Base-by-base conservation (phyloP, 1,140 invertebrate genomes). In the Alviniconcha marisindica region DNA sequence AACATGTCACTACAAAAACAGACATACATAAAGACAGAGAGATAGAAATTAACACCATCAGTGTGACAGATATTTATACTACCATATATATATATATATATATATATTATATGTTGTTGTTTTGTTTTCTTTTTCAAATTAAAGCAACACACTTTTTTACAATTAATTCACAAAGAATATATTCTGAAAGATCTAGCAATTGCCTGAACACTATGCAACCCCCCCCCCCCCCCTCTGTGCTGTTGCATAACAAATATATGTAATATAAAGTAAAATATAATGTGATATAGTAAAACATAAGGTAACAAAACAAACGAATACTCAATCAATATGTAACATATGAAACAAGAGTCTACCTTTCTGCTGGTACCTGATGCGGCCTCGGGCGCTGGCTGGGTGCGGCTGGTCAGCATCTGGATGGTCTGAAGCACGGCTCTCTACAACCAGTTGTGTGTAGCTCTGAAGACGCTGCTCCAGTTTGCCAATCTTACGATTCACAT, bases 401-500 rank as follows among this genome's bases (percentile, higher is more conserved):
- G 77, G 69, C 38, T 74, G 38, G 63, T 86, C 83, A 15, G 82
- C 86, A 82, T 89, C 89, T 63, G 85, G 77, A 83, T 87, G 44
- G 73, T 88, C 84, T 48, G 91, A 90, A 3, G 88, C 84, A 77
- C 90, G 71, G 80, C 90, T 91, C 48, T 92, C 92, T 56, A 88
- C 88, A 44, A 92, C 86, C 38, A 92, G 84, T 44, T 89, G 84
- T 24, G 89, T 91, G 84, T 92, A 92, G 24, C 78, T 82, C 73
- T 92, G 91, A 40, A 92, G 83, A 66, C 89, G 90, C 48, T 87
- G 84, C 63, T 92, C 92, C 48, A 92, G 81, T 81, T 88, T 88
- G 73, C 91, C 89, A 14, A 92, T 91, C 83, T 89, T 90, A 77
- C 86, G 87, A 79, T 89, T 92, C 0, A 92, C 91, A 73, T 91